Base-by-base conservation (phyloP, 2,113 vertebrate species). In the Orthonyx spaldingii region DNA sequence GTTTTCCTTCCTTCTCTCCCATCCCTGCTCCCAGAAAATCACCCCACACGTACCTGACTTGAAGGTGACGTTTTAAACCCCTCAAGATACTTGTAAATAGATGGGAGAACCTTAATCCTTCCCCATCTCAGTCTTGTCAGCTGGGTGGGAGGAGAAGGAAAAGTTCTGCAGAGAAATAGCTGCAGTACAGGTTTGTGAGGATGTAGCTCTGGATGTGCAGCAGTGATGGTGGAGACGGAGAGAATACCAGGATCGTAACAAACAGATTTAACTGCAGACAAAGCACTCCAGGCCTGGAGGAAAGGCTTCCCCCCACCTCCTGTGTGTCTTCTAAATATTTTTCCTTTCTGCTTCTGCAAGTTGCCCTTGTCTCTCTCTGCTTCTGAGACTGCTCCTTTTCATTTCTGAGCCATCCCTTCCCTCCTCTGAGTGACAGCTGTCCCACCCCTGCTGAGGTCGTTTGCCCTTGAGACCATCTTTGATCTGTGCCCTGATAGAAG, bases 401-500 rank as follows among this genome's bases (percentile, higher is more conserved):
- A 87, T 82, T 79, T 66, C 37, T 0, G 0, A 87, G 69, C 74
- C 81, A 23, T 64, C 61, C 76, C 37, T 75, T 65, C 85, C 78
- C 83, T 93, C 33, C 84, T 35, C 23, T 0, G 16, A 97, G 78
- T 90, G 96, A 90, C 96, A 93, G 84, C 92, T 71, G 52, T 96
- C 96, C 95, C 95, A 91, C 93, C 91, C 93, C 95, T n/a, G 5
- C 92, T 77, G 19, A 91, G 87, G 90, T 46, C 69, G 0, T 42
- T 79, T 27, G 90, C 92, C 94, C 95, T 97, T 96, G 95, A 96
- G 95, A 60, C 87, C 78, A 64, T 82, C 82, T 85, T 52, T 96
- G 96, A 87, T 97, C 96, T 64, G 92, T 44, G 90, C 94, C 90
- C 90, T 84, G 96, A 96, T 96, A 95, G 96, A 95, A 94, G 75